phyloP scores from a whole-genome alignment of 1,140 invertebrate species.

The Metaphire vulgaris region DNA sequence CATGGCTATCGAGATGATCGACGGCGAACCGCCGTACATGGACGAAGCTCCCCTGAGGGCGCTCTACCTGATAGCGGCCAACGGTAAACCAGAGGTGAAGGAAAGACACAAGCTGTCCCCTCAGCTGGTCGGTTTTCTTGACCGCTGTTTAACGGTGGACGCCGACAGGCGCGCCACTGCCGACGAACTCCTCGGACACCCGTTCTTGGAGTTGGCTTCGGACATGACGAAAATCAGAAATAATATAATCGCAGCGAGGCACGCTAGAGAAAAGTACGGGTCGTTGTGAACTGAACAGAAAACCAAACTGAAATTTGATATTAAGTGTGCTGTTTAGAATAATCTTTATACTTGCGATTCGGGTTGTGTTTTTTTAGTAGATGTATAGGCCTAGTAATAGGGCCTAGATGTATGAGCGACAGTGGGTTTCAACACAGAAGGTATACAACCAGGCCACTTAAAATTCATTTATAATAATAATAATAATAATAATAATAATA shows the following conservation, averaged over 20 bases:
- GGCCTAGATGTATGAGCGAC: too few species aligned
- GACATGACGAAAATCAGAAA: constrained; percentile 87
- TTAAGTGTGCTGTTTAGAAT: too few species aligned
- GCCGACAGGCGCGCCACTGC: constrained; percentile 80
- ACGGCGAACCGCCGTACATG: constrained; percentile 39
- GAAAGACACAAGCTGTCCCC: constrained; percentile 82
- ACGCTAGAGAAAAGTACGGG: too few species aligned
- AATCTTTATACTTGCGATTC: too few species aligned
- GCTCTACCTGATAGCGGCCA: constrained; percentile 36
- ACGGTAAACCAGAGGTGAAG: constrained; percentile 28
- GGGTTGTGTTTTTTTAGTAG: too few species aligned
- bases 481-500: too few species aligned
- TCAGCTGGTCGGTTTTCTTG: constrained; percentile 64
- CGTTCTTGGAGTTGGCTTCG: constrained; percentile 69
- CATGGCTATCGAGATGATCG: constrained; percentile 41
- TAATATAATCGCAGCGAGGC: constrained; percentile 27
- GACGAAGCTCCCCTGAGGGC: constrained; percentile 37
- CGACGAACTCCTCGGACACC: constrained; percentile 76
- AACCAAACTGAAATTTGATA: too few species aligned
- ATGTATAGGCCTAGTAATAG: too few species aligned
- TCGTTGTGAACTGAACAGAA: too few species aligned
- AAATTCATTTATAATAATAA: too few species aligned
- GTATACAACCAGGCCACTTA: too few species aligned
- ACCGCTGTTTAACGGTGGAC: constrained; percentile 81
- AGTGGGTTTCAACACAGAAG: too few species aligned